Evolutionary conservation across 2,113 vertebrate genomes (phyloP), one percentile per base, ranked within the genome.

Genomic region (Climacteris rufus): DNA sequence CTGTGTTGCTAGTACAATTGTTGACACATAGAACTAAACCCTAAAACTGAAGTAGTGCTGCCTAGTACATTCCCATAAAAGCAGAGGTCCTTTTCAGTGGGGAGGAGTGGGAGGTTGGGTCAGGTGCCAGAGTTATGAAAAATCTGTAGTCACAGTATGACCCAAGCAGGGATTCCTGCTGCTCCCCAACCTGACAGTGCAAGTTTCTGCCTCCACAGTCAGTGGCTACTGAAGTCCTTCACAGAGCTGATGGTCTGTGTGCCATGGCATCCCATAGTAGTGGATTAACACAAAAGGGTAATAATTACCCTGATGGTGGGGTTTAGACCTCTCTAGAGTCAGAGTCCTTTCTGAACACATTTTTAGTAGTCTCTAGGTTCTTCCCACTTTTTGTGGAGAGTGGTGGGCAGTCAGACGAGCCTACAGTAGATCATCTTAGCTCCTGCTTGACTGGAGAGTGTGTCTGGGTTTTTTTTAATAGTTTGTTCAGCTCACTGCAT

Each of bases 401-500:
- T 44, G 11, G 4, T 50, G 63, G 18, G 11, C 35, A 18, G 60
- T 82, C 27, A 57, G 28, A 33, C 60, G 15, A 76, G 15, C 39
- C 49, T 66, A 6, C 5, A 15, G 18, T 30, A 45, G 15, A 31
- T 52, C 6, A 31, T 35, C 3, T 0, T 39, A 33, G 72, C 6
- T 72, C 47, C 22, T 6, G 3, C 33, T 49, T 92, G n/a, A 42
- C 57, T 56, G 33, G 37, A 83, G 57, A 10, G 9, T 60, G 8
- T 22, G 22, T 40, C 14, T 82, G 63, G 10, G 15, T 18, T 66
- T 71, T 81, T 68, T 57, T 37, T 47, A 69, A 49, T 66, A n/a
- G 15, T 64, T 28, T 91, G 8, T 10, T 57, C 7, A 11, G 14
- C 45, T 87, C 0, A 0, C 33, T 64, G 11, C 2, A 1, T 50